Percentiles rank a stretch among this genome's conserved stretches.
These are phyloP conservation scores for Pogonomyrmex californicus DNA, from an alignment of 1,140 invertebrate species.

Conservation along the genomic window DNA sequence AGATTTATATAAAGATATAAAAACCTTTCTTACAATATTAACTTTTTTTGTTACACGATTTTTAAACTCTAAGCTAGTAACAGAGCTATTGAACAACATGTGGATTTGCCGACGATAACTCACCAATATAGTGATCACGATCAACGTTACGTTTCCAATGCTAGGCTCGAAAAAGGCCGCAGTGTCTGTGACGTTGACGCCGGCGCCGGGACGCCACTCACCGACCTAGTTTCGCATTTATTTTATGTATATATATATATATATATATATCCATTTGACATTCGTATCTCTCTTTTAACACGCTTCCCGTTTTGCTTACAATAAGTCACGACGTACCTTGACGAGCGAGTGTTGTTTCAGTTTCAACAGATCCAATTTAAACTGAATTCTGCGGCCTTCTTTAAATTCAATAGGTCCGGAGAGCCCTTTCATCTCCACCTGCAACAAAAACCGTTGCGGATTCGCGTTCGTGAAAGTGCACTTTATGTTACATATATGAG, in stretches of 20 bases:
- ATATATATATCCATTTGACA: conserved; percentile 6
- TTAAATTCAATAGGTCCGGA: conserved; percentile 93
- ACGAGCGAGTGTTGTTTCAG: conserved; percentile 91
- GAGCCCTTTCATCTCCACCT: conserved; percentile 92
- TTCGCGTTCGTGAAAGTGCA: conserved; percentile 21
- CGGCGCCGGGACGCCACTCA: conserved; percentile 88
- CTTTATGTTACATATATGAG: conserved; percentile 9
- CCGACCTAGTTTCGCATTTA: conserved; percentile 85
- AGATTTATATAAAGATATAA: neutral
- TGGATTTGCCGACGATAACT: conserved; percentile 70
- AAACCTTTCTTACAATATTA: neutral
- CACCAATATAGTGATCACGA: conserved; percentile 91
- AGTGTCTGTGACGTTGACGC: conserved; percentile 89
- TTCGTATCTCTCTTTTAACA: neutral
- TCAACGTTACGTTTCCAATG: conserved; percentile 89
- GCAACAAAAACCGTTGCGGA: conserved; percentile 67
- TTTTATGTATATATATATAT: conserved; percentile 18
- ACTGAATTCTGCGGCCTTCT: conserved; percentile 91
- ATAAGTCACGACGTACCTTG: conserved; percentile 83
- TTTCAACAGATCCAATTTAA: conserved; percentile 93
- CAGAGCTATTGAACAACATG: neutral
- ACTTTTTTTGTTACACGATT: neutral
- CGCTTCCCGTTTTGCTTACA: conserved; percentile 36
- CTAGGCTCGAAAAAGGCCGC: conserved; percentile 88
- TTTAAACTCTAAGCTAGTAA: neutral